phyloP scores from a whole-genome alignment of 2,797 vertebrate genomes.

The Epinephelus awoara region DNA sequence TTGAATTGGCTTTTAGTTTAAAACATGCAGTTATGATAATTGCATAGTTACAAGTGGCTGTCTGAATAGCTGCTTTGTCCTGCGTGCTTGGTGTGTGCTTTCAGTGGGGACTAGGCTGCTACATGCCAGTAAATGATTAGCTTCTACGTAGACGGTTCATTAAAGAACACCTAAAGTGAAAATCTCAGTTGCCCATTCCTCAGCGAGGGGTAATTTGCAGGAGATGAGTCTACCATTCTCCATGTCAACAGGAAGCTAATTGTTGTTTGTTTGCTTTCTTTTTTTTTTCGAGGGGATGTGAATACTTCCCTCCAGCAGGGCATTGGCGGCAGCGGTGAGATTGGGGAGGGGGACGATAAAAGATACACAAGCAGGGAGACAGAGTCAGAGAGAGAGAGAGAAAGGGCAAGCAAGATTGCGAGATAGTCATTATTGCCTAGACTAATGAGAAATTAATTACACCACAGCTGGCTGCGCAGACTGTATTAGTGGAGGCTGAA shows the following conservation, averaged over 20 bases:
- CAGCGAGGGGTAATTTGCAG: conserved; percentile 69
- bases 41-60: background rate
- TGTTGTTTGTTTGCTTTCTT: conserved; percentile 78
- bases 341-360: background rate
- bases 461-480: conserved; percentile 68
- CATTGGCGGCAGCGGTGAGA: conserved; percentile 10
- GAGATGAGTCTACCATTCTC: conserved; percentile 71
- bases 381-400: conserved; percentile 3
- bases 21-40: conserved; percentile 2
- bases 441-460: conserved; percentile 82
- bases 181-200: conserved; percentile 60
- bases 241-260: conserved; percentile 80
- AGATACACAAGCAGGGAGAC: conserved; percentile 18
- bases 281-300: conserved; percentile 38
- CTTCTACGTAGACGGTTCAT: conserved; percentile 53
- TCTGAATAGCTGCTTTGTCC: conserved; percentile 10
- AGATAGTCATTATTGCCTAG: conserved; percentile 71
- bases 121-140: conserved; percentile 51
- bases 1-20: background rate
- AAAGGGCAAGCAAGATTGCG: conserved; percentile 52
- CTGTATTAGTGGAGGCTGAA: conserved; percentile 60
- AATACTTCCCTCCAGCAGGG: conserved; percentile 55
- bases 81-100: background rate
- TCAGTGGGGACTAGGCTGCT: background rate
- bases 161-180: conserved; percentile 65